A percentile compares a stretch with the other conserved stretches of the same genome.
Evolutionary conservation across 1,140 invertebrate species (phyloP).

Genomic region (Anagrus nilaparvatae): DNA sequence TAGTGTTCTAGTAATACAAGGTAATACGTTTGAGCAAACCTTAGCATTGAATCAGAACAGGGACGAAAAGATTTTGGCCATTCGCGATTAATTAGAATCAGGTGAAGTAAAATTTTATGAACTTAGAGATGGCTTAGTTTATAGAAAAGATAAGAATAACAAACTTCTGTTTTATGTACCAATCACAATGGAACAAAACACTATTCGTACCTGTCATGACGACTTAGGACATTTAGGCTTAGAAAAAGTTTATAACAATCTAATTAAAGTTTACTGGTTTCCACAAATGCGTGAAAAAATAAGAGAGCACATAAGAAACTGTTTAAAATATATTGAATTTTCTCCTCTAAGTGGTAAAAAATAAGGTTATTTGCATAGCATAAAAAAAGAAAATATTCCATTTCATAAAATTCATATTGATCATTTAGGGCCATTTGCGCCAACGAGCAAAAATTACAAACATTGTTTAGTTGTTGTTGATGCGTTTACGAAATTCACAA

Average conservation of each 20-base stretch:
- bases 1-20: conserved; percentile 6
- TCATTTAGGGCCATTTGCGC: conserved; percentile 21
- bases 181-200: conserved; percentile 17
- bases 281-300: background rate
- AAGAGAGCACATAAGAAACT: background rate
- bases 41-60: conserved; percentile 6
- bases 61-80: conserved; percentile 4
- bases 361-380: conserved; percentile 21
- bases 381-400: conserved; percentile 21
- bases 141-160: conserved; percentile 33
- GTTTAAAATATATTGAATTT: conserved; percentile 15
- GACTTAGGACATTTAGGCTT: too few species aligned
- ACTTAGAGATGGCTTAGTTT: conserved; percentile 4
- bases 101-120: conserved; percentile 7
- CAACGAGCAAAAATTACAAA: background rate
- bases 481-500: background rate
- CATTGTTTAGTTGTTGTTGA: background rate
- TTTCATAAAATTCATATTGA: conserved; percentile 23
- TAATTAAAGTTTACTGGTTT: too few species aligned
- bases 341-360: conserved; percentile 3
- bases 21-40: conserved; percentile 10
- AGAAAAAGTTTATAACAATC: too few species aligned
- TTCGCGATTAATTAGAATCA: conserved; percentile 7
- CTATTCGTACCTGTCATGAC: conserved; percentile 20
- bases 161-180: conserved; percentile 27